These are phyloP conservation scores for Tenthredo notha DNA, from an alignment of 2,888 invertebrate genomes.

Conservation along the genomic window DNA sequence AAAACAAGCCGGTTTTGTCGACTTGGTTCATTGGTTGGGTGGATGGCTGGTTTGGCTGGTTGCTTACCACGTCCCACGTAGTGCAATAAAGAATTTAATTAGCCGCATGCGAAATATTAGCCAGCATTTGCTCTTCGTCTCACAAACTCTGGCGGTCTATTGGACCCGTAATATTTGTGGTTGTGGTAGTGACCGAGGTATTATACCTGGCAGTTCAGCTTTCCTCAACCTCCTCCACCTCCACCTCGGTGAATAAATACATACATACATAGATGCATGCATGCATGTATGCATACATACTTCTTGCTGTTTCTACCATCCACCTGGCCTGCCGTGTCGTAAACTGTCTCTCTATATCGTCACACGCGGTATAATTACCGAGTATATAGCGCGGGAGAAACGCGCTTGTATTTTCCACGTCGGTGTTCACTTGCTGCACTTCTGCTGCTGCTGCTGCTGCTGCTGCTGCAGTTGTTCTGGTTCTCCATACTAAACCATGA, in stretches of 20 bases:
- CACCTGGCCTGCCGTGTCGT: constrained; percentile 41
- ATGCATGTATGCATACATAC: background rate
- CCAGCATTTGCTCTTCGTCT: constrained; percentile 18
- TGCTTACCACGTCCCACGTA: constrained; percentile 6
- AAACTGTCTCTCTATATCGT: constrained; percentile 46
- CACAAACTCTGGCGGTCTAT: constrained; percentile 17
- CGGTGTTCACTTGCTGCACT: background rate
- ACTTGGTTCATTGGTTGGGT: background rate
- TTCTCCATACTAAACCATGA: background rate
- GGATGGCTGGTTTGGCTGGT: background rate
- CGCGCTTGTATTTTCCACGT: constrained; percentile 22
- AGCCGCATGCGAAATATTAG: constrained; percentile 40
- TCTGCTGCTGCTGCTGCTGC: background rate
- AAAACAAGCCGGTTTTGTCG: constrained; percentile 14
- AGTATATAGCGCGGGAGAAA: background rate
- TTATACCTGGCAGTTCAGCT: constrained; percentile 22
- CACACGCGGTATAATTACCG: constrained; percentile 47
- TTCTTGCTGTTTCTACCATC: constrained; percentile 46
- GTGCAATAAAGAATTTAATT: constrained; percentile 40
- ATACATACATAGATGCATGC: background rate
- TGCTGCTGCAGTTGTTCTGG: constrained; percentile 2
- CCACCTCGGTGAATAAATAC: background rate
- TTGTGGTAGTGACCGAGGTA: constrained; percentile 23
- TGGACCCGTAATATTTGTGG: constrained; percentile 22
- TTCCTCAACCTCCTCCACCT: constrained; percentile 22